Evolutionary conservation across 2,113 vertebrate genomes (phyloP).

Genomic region (Phrynosoma platyrhinos): DNA sequence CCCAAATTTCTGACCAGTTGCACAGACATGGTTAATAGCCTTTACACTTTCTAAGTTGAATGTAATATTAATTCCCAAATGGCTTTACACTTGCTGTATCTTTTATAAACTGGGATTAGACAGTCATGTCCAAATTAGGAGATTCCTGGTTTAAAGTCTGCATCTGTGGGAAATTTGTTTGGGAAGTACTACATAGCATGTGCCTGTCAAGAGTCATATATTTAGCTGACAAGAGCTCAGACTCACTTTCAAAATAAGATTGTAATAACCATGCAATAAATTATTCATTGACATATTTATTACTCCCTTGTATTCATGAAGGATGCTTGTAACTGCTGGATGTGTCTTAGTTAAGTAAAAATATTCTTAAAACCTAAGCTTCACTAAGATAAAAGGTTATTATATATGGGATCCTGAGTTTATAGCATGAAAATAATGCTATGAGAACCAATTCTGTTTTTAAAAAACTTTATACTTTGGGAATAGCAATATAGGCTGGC

Average conservation of each 20-base stretch:
- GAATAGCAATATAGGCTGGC: not conserved
- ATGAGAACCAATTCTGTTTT: not conserved
- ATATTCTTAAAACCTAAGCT: not conserved
- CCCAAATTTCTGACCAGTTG: not conserved
- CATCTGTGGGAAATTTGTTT: conserved; percentile 72
- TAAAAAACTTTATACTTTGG: not conserved
- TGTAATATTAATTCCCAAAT: conserved; percentile 32
- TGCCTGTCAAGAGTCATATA: conserved; percentile 72
- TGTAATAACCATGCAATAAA: conserved; percentile 65
- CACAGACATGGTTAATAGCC: not conserved
- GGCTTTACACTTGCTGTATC: conserved; percentile 37
- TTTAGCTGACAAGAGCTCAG: conserved; percentile 72
- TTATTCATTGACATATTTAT: conserved; percentile 53
- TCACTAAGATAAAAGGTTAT: not conserved
- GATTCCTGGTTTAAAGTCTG: conserved; percentile 68
- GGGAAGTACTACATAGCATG: conserved; percentile 59
- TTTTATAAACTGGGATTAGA: conserved; percentile 57
- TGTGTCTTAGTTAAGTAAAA: conserved; percentile 10
- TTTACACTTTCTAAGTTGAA: not conserved
- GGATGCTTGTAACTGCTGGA: conserved; percentile 59
- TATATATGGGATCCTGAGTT: not conserved
- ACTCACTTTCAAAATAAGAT: conserved; percentile 60
- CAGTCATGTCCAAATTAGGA: conserved; percentile 67
- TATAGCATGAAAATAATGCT: not conserved
- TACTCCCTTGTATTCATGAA: conserved; percentile 54